Base-by-base conservation (phyloP, 2,888 invertebrate species). In the Cosmia pyralina region DNA sequence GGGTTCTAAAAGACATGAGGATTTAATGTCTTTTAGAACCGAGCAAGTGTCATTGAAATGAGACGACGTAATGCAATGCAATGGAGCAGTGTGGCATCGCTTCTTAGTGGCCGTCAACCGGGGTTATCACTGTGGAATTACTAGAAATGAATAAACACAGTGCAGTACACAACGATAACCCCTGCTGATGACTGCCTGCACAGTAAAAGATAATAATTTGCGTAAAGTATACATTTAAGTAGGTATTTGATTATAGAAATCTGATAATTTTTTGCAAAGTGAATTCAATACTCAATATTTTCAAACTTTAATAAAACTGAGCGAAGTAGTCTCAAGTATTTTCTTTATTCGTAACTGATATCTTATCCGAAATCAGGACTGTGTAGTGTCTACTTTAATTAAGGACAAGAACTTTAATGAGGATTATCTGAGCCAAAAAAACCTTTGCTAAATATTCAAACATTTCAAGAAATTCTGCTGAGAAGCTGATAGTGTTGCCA, bases 401-500 rank as follows among this genome's bases (percentile, higher is more conserved):
- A 85, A 68, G 69, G 75, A 77, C 79, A 76, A 85, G 69, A 81
- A 77, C 48, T 71, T 74, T 69, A 79, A 79, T 79, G 79, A 81
- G 63, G 52, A 70, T 74, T 82, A 75, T 69, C 62, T 67, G 64
- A 70, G 59, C 62, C 66, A 72, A 90, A 90, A 91, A 90, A 89
- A 82, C 46, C 75, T 81, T 87, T 65, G 85, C 86, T 87, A 88
- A 91, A 91, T 90, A 90, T 90, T 89, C 87, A 88, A 84, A 87
- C 86, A 90, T 88, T 87, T 68, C 70, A 82, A 72, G 85, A 86
- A 88, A 90, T 88, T 85, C 85, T 82, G 87, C 85, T 87, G 85
- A 88, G 89, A 88, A 87, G 88, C 83, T 88, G 90, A 92, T 92
- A 92, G 92, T 92, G 91, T 91, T 91, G 90, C 91, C 91, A 92